Percentiles rank a stretch among this genome's conserved stretches.
phyloP scores from a whole-genome alignment of 2,797 vertebrate species.

The Fistularia tabacaria region DNA sequence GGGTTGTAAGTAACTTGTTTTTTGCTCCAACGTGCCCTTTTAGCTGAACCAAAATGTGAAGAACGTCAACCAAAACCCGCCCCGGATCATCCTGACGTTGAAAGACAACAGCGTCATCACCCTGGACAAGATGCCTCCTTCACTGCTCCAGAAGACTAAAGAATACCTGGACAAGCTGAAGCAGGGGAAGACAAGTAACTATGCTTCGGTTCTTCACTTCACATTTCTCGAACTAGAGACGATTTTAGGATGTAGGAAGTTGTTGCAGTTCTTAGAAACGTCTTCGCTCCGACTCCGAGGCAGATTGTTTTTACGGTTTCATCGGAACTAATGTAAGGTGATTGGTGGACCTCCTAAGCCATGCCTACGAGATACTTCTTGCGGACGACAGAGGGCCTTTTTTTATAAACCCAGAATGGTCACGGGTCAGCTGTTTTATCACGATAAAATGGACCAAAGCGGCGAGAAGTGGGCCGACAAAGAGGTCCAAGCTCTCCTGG shows the following conservation, averaged over 20 bases:
- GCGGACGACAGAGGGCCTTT: too few species aligned
- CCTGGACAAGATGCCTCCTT: slow-evolving; percentile 82
- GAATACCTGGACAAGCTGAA: slow-evolving; percentile 88
- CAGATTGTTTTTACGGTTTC: too few species aligned
- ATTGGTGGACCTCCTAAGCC: too few species aligned
- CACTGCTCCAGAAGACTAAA: slow-evolving; percentile 84
- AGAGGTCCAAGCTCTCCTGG: too few species aligned
- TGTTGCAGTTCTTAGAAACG: too few species aligned
- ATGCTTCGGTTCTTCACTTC: background rate
- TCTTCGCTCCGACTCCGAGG: too few species aligned
- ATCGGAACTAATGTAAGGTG: too few species aligned
- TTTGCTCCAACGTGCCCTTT: slow-evolving; percentile 14
- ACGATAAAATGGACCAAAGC: too few species aligned
- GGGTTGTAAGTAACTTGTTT: background rate
- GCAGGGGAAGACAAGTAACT: slow-evolving; percentile 83
- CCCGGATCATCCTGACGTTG: slow-evolving; percentile 83
- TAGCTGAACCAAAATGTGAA: slow-evolving; percentile 96
- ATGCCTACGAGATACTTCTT: too few species aligned
- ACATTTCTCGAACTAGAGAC: background rate
- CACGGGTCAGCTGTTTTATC: too few species aligned
- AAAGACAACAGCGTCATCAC: slow-evolving; percentile 85
- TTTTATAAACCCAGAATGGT: too few species aligned
- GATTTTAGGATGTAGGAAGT: background rate
- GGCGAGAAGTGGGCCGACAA: too few species aligned
- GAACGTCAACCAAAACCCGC: slow-evolving; percentile 74